A percentile compares a stretch with the other conserved stretches of the same genome.
phyloP scores from a whole-genome alignment of 2,888 invertebrate species.

The Heliconius ethilla region DNA sequence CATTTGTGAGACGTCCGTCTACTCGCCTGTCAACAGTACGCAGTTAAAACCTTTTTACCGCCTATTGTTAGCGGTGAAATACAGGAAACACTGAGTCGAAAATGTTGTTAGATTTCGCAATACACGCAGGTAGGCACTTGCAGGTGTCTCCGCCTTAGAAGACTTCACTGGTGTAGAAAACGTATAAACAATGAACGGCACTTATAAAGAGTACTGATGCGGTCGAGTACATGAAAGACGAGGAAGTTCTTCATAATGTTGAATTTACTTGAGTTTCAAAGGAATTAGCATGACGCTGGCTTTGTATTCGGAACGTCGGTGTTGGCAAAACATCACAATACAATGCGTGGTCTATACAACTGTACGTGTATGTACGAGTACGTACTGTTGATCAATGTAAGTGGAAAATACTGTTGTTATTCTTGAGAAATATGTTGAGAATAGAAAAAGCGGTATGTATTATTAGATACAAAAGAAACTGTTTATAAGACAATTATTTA shows the following conservation, averaged over 20 bases:
- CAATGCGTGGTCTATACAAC: conserved; percentile 46
- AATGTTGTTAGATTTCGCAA: conserved; percentile 73
- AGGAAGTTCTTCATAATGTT: conserved; percentile 70
- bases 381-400: conserved; percentile 34
- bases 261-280: conserved; percentile 65
- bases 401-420: conserved; percentile 37
- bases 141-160: conserved; percentile 66
- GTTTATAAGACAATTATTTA: background rate
- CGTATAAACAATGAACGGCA: conserved; percentile 65
- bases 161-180: conserved; percentile 57
- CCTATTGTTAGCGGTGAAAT: conserved; percentile 80
- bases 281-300: conserved; percentile 59
- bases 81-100: conserved; percentile 80
- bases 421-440: conserved; percentile 32
- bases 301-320: conserved; percentile 53
- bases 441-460: conserved; percentile 20
- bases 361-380: conserved; percentile 30
- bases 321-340: conserved; percentile 61
- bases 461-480: background rate
- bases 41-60: conserved; percentile 62
- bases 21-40: conserved; percentile 59
- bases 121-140: conserved; percentile 73
- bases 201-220: conserved; percentile 56
- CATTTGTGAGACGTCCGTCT: conserved; percentile 67
- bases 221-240: conserved; percentile 65